Percentiles rank a stretch among this genome's conserved stretches.
Conservation (phyloP, 2,113 vertebrate species). For the Saiga tatarica region DNA sequence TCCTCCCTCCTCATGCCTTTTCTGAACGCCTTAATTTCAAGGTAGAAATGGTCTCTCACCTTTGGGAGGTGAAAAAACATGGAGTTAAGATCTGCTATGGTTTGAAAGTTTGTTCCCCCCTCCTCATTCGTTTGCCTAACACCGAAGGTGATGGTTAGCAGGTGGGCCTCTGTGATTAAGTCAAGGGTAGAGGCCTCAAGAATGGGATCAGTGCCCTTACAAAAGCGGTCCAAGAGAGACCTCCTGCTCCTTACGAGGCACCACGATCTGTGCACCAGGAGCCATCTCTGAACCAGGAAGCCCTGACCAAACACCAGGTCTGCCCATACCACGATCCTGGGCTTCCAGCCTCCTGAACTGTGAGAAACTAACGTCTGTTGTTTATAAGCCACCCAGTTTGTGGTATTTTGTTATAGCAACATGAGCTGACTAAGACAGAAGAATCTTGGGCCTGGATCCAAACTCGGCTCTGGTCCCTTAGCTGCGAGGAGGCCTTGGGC, state of each 20-base stretch:
- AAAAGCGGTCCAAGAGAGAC: background rate
- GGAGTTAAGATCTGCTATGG: background rate
- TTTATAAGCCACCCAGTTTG: background rate
- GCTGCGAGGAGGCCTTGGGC: background rate
- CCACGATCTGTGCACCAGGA: background rate
- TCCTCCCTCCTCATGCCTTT: background rate
- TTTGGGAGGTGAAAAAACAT: background rate
- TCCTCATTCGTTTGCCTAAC: background rate
- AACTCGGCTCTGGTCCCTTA: background rate
- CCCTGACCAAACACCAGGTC: background rate
- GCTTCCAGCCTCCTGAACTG: background rate
- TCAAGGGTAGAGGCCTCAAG: background rate
- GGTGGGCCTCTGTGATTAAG: background rate
- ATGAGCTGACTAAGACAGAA: background rate
- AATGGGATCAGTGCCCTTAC: background rate
- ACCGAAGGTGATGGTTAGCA: background rate
- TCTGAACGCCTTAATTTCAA: background rate
- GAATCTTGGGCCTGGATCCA: background rate
- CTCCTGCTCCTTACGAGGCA: background rate
- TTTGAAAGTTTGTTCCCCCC: background rate
- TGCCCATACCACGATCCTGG: background rate
- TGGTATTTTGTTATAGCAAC: background rate
- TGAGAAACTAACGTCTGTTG: background rate
- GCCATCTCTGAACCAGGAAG: background rate
- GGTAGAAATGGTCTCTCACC: background rate